Conservation (phyloP, 2,797 vertebrate species). For the Furcifer pardalis region DNA sequence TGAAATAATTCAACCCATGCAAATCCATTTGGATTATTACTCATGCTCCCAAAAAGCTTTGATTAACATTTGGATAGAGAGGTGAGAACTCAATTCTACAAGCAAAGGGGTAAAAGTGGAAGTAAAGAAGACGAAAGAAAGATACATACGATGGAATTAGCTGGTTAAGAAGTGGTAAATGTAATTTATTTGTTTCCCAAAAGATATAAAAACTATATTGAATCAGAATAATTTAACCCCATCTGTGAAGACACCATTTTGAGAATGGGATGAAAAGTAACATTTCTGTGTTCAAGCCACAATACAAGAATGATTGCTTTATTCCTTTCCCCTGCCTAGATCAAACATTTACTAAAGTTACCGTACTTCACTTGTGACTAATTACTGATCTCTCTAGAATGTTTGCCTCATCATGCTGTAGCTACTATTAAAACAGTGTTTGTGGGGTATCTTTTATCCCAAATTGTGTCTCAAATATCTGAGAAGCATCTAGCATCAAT, state of each 20-base stretch:
- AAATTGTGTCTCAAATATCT: too few relatives aligned
- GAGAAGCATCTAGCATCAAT: too few relatives aligned
- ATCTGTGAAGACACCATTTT: neutral
- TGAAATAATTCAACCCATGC: constrained; percentile 17
- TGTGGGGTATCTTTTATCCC: too few relatives aligned
- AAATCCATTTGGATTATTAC: neutral
- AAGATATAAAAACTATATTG: neutral
- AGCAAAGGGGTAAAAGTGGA: neutral
- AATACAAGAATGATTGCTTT: neutral
- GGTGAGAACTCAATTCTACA: neutral
- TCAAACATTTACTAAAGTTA: neutral
- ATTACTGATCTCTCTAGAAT: neutral
- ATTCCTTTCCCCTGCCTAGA: neutral
- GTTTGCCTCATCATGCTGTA: neutral
- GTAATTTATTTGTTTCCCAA: neutral
- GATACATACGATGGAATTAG: neutral
- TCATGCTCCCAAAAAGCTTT: neutral
- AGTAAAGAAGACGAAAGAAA: neutral
- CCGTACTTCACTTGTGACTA: neutral
- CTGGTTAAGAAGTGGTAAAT: neutral
- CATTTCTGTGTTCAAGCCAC: neutral
- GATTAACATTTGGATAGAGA: neutral
- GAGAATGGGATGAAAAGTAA: neutral
- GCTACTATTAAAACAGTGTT: neutral
- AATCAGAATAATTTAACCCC: neutral